These are phyloP conservation scores for Hypomecis punctinalis DNA, from an alignment of 2,888 invertebrate species.

Conservation along the genomic window DNA sequence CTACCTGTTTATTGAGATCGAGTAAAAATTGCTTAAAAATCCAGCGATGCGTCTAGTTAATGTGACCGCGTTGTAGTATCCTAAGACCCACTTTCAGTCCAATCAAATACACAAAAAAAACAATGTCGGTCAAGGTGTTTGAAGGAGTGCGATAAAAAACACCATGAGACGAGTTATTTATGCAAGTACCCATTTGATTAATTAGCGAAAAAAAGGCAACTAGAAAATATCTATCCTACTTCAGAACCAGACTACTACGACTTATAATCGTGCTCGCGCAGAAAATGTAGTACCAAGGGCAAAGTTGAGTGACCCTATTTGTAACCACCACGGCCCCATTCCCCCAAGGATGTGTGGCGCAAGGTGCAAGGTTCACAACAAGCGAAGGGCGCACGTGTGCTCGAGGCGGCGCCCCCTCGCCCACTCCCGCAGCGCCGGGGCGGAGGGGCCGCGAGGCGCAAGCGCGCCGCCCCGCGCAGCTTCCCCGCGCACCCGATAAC, in stretches of 20 bases:
- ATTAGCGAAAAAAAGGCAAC: too few species aligned
- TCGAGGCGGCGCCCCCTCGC: slow-evolving; percentile 42
- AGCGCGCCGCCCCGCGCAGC: slow-evolving; percentile 61
- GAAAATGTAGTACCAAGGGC: slow-evolving; percentile 41
- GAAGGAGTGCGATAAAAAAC: too few species aligned
- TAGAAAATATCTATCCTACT: too few species aligned
- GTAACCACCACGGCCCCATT: slow-evolving; percentile 21
- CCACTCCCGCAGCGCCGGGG: slow-evolving; percentile 39
- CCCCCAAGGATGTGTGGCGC: slow-evolving; percentile 26
- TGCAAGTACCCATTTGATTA: too few species aligned
- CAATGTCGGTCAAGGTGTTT: too few species aligned
- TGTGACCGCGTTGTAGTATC: too few species aligned
- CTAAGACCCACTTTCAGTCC: too few species aligned
- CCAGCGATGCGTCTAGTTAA: too few species aligned
- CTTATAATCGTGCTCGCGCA: neutral
- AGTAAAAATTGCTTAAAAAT: too few species aligned
- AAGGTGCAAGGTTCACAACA: slow-evolving; percentile 3
- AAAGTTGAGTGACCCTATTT: slow-evolving; percentile 30
- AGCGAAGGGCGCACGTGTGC: slow-evolving; percentile 36
- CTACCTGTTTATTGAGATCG: too few species aligned
- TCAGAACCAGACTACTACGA: neutral
- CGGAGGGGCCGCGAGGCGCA: slow-evolving; percentile 46
- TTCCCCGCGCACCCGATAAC: slow-evolving; percentile 66
- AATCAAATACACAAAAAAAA: too few species aligned
- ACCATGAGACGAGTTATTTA: too few species aligned